phyloP scores from a whole-genome alignment of 2,113 vertebrate species.

The Leucosticte australis region DNA sequence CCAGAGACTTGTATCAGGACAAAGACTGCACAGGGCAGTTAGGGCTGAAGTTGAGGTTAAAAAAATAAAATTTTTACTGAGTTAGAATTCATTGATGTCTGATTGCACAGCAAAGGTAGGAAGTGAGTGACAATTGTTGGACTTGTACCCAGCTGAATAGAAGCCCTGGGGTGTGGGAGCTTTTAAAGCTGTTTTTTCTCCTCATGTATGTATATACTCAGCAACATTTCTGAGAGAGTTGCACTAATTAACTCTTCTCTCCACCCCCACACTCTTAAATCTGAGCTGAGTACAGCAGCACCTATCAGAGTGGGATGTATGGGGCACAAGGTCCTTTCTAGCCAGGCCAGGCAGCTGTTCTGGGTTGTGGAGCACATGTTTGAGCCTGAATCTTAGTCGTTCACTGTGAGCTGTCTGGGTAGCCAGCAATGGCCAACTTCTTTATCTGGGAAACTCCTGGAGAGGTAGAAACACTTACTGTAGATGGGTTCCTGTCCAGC shows the following conservation, averaged over 20 bases:
- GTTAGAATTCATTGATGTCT: neutral
- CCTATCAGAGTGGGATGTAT: neutral
- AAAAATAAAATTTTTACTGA: neutral
- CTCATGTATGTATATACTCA: neutral
- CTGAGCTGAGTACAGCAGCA: neutral
- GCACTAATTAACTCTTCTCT: neutral
- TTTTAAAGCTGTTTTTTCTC: neutral
- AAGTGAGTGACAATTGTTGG: neutral
- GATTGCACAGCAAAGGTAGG: neutral
- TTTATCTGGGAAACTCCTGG: neutral
- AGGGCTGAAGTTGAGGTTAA: neutral
- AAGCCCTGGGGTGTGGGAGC: neutral
- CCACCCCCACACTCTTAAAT: neutral
- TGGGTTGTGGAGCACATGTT: neutral
- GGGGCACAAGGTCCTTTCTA: neutral
- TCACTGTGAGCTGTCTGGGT: neutral
- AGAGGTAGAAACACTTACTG: neutral
- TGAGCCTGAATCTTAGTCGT: neutral
- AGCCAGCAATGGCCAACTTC: neutral
- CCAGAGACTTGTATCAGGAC: neutral
- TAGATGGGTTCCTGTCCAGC: neutral
- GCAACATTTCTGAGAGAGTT: slow-evolving; percentile 10
- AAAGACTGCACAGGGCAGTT: neutral
- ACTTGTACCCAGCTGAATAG: neutral
- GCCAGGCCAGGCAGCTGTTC: neutral